Base-by-base conservation (phyloP, 2,888 invertebrate genomes). In the Minunthozetes semirufus region DNA sequence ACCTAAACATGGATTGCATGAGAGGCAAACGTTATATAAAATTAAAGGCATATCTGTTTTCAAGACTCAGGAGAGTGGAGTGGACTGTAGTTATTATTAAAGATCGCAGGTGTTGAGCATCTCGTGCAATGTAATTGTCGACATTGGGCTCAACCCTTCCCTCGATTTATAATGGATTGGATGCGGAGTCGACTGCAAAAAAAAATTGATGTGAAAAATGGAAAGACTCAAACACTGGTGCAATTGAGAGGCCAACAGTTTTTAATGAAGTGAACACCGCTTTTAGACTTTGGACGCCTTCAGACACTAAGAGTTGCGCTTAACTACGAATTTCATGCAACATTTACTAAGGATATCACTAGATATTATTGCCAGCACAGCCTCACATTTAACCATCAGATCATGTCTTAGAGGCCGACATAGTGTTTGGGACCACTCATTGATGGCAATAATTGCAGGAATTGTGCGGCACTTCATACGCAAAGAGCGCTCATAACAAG, bases 261-360 rank as follows among this genome's bases (percentile, higher is more conserved):
- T 63, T 68, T 68, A 46, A 68, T 68, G 68, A 42, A 68, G 22
- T 68, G 42, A 68, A 68, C 42, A 68, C 68, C 68, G 38, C 68
- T 61, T 50, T 61, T 42, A 68, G 68, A 68, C 68, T 29, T 61
- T 61, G 61, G 61, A 61, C 27, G 22, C 19, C 38, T 63, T 29
- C 33, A 63, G 22, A 68, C 11, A n/a, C 42, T 19, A 46, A n/a
- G 42, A 68, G n/a, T 68, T 42, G 22, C 42, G 15, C 42, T 68
- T 68, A 68, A 68, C 68, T 42, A 46, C 68, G 19, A 42, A 68
- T 68, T 68, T 68, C 68, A 68, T 29, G 68, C 68, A 29, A 68
- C 42, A 68, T 68, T 68, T 68, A 38, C 38, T 68, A 17, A 17
- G 68, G 68, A 68, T 68, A 68, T 68, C n/a, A 38, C 38, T 46